Percentiles rank a stretch among this genome's conserved stretches.
These are phyloP conservation scores for Drosophila monieri DNA, from an alignment of 2,888 invertebrate species.

Conservation along the genomic window DNA sequence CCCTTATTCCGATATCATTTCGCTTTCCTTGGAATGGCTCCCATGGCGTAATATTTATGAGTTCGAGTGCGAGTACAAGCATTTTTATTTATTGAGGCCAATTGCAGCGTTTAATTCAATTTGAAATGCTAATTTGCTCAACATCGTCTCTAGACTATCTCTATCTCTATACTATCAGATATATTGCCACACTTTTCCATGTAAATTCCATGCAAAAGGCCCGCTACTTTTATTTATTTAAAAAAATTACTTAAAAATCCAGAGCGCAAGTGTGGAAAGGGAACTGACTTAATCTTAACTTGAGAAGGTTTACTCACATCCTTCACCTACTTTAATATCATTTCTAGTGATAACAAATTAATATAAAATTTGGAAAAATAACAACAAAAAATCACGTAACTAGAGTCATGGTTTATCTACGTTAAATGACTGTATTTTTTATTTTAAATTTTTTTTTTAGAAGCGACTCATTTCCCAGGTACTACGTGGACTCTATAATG, in stretches of 20 bases:
- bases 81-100: conserved; percentile 65
- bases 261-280: background rate
- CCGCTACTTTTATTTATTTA: background rate
- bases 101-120: conserved; percentile 74
- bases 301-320: background rate
- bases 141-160: conserved; percentile 21
- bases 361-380: background rate
- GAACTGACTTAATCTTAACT: too few species aligned
- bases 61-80: conserved; percentile 4
- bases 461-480: conserved; percentile 1
- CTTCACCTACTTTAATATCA: background rate
- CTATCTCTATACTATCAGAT: conserved; percentile 2
- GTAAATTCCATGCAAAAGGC: conserved; percentile 14
- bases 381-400: background rate
- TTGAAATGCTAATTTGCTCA: conserved; percentile 68
- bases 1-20: conserved; percentile 41
- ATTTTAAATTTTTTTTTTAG: too few species aligned
- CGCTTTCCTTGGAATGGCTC: conserved; percentile 20
- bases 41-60: conserved; percentile 53
- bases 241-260: conserved; percentile 1
- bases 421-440: too few species aligned
- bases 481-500: background rate
- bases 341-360: background rate
- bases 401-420: too few species aligned
- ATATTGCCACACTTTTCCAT: conserved; percentile 25